Evolutionary conservation across 2,113 vertebrate genomes (phyloP), one percentile per base, ranked within the genome.

Genomic region (Chunga burmeisteri): DNA sequence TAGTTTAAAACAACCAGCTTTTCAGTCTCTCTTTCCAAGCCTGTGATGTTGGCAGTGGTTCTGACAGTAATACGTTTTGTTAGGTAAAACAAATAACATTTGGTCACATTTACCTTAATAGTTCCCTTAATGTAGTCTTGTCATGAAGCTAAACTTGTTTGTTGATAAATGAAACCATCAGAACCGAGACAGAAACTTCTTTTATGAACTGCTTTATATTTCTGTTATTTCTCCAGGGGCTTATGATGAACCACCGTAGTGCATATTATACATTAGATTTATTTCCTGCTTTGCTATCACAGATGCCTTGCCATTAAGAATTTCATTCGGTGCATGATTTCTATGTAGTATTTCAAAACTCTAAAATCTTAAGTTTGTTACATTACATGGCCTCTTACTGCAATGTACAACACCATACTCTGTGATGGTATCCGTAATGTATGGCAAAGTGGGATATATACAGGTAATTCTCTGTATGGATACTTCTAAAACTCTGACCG

Each of bases 1-100:
- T 11, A 56, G 56, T 72, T 91, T 67, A 23, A 84, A 94, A 36
- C 38, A 86, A 63, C 10, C 9, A 80, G 40, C 34, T 72, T 90
- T 72, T 68, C 67, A 47, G 74, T 65, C 52, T 92, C 4, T 82
- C 17, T 86, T 79, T 70, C 30, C 47, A 68, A 90, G 67, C 38
- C 63, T 59, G 29, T 59, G 42, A 14, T 63, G 42, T 47, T 94
- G 42, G 38, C 26, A n/a, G 30, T 68, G 36, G 38, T 90, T 96
- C 85, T 93, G 88, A 88, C 32, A 80, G 50, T 94, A 81, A 93
- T 56, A 77, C 47, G 25, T 94, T 95, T 65, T 84, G 90, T 88
- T 58, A 65, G 79, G 59, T 78, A 78, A 92, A 94, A 38, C 87
- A 81, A 90, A 52, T 78, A 90, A 70, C 55, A 63, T 86, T 88